These are phyloP conservation scores for Zoanthus solanderi DNA, from an alignment of 92 coral and sea anemone species.

Conservation along the genomic window DNA sequence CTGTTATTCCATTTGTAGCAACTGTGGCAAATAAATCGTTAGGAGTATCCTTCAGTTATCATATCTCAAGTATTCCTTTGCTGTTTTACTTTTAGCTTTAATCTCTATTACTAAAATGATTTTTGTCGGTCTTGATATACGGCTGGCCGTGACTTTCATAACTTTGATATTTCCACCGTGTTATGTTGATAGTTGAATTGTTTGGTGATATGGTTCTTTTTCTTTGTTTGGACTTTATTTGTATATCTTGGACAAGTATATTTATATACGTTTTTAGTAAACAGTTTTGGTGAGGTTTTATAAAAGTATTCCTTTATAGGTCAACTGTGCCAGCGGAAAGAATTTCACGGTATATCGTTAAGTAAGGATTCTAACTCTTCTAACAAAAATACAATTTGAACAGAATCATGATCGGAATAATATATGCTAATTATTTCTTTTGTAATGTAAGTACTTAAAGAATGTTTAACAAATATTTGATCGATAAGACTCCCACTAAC, in stretches of 20 bases:
- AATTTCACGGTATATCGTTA: background rate
- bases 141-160: background rate
- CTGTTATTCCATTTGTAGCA: conserved; percentile 16
- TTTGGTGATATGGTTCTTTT: conserved; percentile 13
- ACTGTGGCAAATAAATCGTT: conserved; percentile 25
- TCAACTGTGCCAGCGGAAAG: conserved; percentile 5
- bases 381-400: conserved; percentile 28
- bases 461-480: conserved; percentile 54
- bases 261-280: conserved; percentile 5
- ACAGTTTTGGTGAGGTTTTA: conserved; percentile 7
- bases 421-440: conserved; percentile 40
- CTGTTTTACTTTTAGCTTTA: background rate
- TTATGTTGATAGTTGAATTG: background rate
- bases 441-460: conserved; percentile 19
- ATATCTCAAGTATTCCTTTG: conserved; percentile 1
- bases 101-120: background rate
- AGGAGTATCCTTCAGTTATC: conserved; percentile 6
- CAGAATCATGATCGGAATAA: conserved; percentile 52
- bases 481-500: conserved; percentile 56
- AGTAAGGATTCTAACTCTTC: conserved; percentile 5
- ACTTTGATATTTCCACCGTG: background rate
- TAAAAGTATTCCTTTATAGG: conserved; percentile 8
- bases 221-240: conserved; percentile 8
- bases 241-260: conserved; percentile 4
- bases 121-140: background rate